These are phyloP conservation scores for Actinopyga echinites DNA, from an alignment of 53 echinoderm and acorn worm species.

Conservation along the genomic window DNA sequence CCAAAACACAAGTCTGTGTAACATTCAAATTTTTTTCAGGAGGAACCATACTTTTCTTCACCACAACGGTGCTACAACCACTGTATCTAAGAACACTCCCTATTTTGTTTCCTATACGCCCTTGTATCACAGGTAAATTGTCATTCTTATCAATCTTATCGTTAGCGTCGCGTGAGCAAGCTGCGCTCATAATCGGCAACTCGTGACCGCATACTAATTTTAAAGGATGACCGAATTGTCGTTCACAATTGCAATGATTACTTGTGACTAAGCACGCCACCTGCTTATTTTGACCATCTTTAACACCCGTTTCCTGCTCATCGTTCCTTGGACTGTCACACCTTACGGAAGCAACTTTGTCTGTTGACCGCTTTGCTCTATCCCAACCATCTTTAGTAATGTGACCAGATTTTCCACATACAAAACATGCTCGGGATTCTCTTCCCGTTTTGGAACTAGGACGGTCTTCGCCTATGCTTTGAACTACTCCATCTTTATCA, in stretches of 20 bases:
- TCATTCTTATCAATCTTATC: neutral
- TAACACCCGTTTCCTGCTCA: neutral
- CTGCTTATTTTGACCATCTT: neutral
- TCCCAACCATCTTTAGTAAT: conserved; percentile 16
- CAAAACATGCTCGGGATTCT: conserved; percentile 26
- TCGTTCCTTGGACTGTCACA: neutral
- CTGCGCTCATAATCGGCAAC: conserved; percentile 50
- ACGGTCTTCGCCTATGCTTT: neutral
- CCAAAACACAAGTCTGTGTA: conserved; percentile 40
- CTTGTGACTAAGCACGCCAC: neutral
- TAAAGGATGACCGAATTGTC: neutral
- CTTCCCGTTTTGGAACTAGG: neutral
- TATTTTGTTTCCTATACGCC: conserved; percentile 6
- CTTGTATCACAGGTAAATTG: conserved; percentile 57
- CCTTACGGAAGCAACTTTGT: neutral
- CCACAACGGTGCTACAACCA: conserved; percentile 61
- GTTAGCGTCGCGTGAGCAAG: neutral
- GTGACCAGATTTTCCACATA: conserved; percentile 43
- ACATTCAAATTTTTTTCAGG: conserved; percentile 33
- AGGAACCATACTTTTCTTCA: conserved; percentile 47
- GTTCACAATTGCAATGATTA: conserved; percentile 21
- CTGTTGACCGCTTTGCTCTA: neutral
- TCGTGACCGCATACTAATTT: conserved; percentile 38
- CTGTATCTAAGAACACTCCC: conserved; percentile 57
- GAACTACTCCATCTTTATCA: neutral